Percentiles rank a stretch among this genome's conserved stretches.
Conservation (phyloP, 2,888 invertebrate species). For the Cosmopolites sordidus region DNA sequence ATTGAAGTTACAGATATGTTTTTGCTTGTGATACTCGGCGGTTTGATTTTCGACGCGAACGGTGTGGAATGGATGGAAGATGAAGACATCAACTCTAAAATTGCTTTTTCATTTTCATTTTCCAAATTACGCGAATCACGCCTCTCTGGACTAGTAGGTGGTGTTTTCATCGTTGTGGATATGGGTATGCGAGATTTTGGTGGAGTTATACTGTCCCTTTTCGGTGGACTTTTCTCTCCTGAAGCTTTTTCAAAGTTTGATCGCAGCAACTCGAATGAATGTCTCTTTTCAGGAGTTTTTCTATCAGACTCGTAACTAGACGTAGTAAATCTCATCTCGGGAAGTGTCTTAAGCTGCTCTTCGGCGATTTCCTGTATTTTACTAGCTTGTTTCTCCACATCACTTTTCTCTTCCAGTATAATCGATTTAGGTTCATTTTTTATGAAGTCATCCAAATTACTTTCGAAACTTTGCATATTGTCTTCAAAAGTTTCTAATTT, state of each 20-base stretch:
- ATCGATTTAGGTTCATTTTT: conserved; percentile 30
- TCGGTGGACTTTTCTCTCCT: conserved; percentile 34
- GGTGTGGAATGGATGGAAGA: conserved; percentile 41
- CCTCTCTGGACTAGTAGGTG: conserved; percentile 46
- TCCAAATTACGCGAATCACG: conserved; percentile 43
- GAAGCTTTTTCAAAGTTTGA: conserved; percentile 48
- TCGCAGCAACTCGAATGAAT: conserved; percentile 53
- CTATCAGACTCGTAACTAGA: conserved; percentile 55
- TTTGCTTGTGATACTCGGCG: conserved; percentile 43
- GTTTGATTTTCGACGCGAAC: conserved; percentile 40
- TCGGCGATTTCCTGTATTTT: conserved; percentile 47
- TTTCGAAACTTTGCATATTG: conserved; percentile 40
- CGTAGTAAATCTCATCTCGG: conserved; percentile 60
- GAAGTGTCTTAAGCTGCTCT: conserved; percentile 46
- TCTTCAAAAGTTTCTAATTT: conserved; percentile 37
- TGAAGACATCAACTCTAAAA: conserved; percentile 46
- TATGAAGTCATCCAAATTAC: conserved; percentile 33
- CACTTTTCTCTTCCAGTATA: conserved; percentile 34
- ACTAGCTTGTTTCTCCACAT: conserved; percentile 41
- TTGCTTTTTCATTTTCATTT: conserved; percentile 43
- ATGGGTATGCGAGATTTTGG: conserved; percentile 47
- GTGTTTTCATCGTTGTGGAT: conserved; percentile 43
- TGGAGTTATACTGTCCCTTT: conserved; percentile 10
- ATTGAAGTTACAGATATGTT: conserved; percentile 62
- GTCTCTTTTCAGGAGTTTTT: conserved; percentile 55